Base-by-base conservation (phyloP, 1,140 invertebrate genomes). In the Lithobius niger region DNA sequence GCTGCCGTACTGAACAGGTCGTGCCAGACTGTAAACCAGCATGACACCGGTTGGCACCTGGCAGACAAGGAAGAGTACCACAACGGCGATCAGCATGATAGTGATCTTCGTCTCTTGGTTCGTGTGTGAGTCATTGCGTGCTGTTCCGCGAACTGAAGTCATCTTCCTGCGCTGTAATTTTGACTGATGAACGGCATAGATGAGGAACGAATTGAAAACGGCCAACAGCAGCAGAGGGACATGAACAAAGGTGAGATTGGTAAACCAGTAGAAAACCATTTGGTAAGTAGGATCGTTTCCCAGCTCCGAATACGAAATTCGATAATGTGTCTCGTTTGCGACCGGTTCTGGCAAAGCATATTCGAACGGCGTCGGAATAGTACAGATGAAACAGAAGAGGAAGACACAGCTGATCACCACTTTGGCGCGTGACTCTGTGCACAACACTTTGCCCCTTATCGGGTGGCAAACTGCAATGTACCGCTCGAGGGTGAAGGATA, bases 401-500 rank as follows among this genome's bases (percentile, higher is more conserved):
- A 76, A 76, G 4, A 84, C 78, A 10, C 72, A 64, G 55, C 75
- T 65, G 49, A 82, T 82, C 44, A 84, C 77, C 44, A 68, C 66
- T 52, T 72, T 70, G 27, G 69, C 70, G 4, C 68, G 60, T n/a
- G 64, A 65, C 50, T 75, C 71, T 0, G 82, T 84, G 64, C 82
- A 83, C 61, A 81, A 74, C 27, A 80, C 74, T 68, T 81, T 81
- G 22, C 84, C 81, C 58, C 79, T 76, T 63, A 87, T 80, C 21
- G 84, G 84, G 71, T 84, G 79, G 59, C 82, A 80, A 3, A 87
- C 82, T 25, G 81, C 83, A 50, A 86, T 81, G 71, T 84, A 87
- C 42, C 83, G 69, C 68, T 87, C 84, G 52, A 86, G 74, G 2
- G 84, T 87, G 66, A 87, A 87, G 26, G 81, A 79, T 2, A 85